Percentiles rank a stretch among this genome's conserved stretches.
Conservation (phyloP, 1,140 invertebrate genomes). For the Phymastichus coffea region DNA sequence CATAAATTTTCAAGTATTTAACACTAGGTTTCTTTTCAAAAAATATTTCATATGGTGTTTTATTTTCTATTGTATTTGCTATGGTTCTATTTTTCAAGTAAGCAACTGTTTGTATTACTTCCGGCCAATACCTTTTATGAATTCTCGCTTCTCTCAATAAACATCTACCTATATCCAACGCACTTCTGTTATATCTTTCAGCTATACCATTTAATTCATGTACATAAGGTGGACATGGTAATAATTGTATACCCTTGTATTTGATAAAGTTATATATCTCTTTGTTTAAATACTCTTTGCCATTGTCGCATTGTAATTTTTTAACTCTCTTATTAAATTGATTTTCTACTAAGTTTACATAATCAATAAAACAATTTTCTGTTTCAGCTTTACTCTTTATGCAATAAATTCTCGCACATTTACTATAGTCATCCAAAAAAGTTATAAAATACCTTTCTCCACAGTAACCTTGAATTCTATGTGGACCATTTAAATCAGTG, state of each 20-base stretch:
- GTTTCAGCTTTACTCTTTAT: neutral
- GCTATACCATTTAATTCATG: too few relatives aligned
- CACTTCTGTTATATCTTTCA: too few relatives aligned
- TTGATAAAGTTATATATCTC: neutral
- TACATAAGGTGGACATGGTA: too few relatives aligned
- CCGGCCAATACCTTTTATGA: constrained; percentile 16
- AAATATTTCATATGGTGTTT: too few relatives aligned
- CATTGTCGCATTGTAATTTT: constrained; percentile 1
- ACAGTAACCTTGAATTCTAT: neutral
- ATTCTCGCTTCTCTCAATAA: neutral
- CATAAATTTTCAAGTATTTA: too few relatives aligned
- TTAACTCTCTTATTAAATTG: neutral
- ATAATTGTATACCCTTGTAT: constrained; percentile 9
- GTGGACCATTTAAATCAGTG: too few relatives aligned
- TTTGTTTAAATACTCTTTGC: too few relatives aligned
- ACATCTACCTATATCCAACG: too few relatives aligned
- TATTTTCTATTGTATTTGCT: too few relatives aligned
- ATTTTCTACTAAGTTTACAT: neutral
- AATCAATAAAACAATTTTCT: neutral
- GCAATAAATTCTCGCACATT: neutral
- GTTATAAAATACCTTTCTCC: neutral
- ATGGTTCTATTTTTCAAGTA: constrained; percentile 20
- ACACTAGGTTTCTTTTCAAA: too few relatives aligned
- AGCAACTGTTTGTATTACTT: constrained; percentile 8
- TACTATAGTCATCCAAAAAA: constrained; percentile 1